These are phyloP conservation scores for Natator depressus DNA, from an alignment of 2,113 vertebrate genomes.

Conservation along the genomic window DNA sequence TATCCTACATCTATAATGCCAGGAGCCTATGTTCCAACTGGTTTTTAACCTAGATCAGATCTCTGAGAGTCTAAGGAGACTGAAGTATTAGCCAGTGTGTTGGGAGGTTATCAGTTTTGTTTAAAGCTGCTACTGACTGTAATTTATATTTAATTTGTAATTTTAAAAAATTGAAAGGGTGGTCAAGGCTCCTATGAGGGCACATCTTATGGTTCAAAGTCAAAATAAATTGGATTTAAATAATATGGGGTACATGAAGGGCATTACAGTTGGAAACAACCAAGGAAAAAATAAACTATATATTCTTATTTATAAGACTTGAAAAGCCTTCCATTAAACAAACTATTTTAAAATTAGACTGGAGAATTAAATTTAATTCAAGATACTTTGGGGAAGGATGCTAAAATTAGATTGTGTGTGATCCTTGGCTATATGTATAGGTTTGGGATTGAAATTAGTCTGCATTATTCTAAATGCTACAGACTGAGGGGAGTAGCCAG, in stretches of 20 bases:
- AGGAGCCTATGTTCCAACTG: not conserved
- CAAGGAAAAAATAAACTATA: not conserved
- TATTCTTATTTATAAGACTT: not conserved
- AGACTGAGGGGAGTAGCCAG: not conserved
- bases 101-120: not conserved
- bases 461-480: not conserved
- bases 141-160: not conserved
- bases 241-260: fast-evolving
- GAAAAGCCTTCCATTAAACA: not conserved
- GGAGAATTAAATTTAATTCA: not conserved
- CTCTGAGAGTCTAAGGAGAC: not conserved
- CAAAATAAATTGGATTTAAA: not conserved
- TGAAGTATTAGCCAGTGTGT: not conserved
- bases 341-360: not conserved
- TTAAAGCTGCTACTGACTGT: not conserved
- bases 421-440: not conserved
- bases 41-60: not conserved
- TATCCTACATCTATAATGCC: not conserved
- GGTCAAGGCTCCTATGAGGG: not conserved
- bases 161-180: not conserved
- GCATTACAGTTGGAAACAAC: not conserved
- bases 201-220: not conserved
- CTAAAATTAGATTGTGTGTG: not conserved
- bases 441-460: not conserved
- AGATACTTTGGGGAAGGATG: not conserved